Evolutionary conservation across 2,113 vertebrate species (phyloP), one percentile per base, ranked within the genome.

Genomic region (Haemorhous mexicanus): DNA sequence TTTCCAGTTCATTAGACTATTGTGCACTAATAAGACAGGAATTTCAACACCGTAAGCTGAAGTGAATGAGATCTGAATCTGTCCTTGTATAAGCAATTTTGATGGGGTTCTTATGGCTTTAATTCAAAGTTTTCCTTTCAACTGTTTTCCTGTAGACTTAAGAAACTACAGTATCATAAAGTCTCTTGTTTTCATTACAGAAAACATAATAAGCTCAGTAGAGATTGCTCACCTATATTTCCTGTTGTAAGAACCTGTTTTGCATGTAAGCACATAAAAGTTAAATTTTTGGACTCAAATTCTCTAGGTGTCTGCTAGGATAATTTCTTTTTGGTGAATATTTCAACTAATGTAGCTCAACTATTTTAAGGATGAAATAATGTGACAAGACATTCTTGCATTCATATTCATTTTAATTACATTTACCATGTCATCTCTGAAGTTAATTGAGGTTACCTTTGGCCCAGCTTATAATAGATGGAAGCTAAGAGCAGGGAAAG

Each of bases 371-470:
- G 18, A 50, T 66, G 23, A 85, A 96, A 55, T 58, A 66, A 76
- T 43, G 26, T 53, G 28, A 66, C 91, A 92, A 88, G n/a, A 23
- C 23, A 62, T 30, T 83, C 46, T 83, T 90, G 46, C 37, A 53
- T 88, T 96, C 73, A 39, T 87, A 69, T 49, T 83, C 1, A 47
- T 84, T 95, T 84, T 76, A 93, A 91, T 85, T 93, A 52, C 49
- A 64, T 85, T 95, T 94, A 68, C 62, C 16, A 3, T 80, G 70
- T 85, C 41, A 76, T 70, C 53, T 85, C 66, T 32, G 83, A 85
- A 87, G 78, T 90, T 95, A 83, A 85, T 49, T 84, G 67, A 87
- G 67, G 35, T 90, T 87, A 76, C 61, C 28, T 85, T 91, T 85
- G 70, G 22, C 50, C 74, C 53, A 82, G 10, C 4, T 28, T 73